Percentiles rank a stretch among this genome's conserved stretches.
These are phyloP conservation scores for Melieria omissa DNA, from an alignment of 2,888 invertebrate species.

Conservation along the genomic window DNA sequence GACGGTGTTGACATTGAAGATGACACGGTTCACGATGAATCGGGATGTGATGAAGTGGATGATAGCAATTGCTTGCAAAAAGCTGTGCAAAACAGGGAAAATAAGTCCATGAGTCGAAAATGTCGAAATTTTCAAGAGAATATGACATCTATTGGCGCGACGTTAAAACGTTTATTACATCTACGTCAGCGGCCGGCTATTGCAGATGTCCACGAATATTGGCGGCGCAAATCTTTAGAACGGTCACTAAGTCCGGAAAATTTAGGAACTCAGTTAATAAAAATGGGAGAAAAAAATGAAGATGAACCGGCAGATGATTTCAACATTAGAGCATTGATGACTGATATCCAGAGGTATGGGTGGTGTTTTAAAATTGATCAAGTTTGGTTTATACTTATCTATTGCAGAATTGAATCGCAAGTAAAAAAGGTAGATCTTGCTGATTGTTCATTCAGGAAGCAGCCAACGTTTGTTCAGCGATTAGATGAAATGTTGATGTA, in stretches of 20 bases:
- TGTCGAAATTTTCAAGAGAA: conserved; percentile 50
- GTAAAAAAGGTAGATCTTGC: conserved; percentile 7
- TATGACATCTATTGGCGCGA: conserved; percentile 33
- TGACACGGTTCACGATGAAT: not conserved
- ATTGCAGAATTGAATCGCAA: conserved; percentile 25
- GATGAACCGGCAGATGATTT: not conserved
- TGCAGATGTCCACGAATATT: conserved; percentile 49
- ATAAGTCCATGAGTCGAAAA: conserved; percentile 45
- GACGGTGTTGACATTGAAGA: not conserved
- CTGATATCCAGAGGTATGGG: not conserved
- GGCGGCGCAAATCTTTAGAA: conserved; percentile 38
- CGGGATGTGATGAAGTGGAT: not conserved
- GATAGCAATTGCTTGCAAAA: not conserved
- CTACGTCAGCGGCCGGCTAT: conserved; percentile 46
- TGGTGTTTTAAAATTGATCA: not conserved
- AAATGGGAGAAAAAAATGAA: not conserved
- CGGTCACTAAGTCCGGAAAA: conserved; percentile 4
- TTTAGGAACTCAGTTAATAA: not conserved
- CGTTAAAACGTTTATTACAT: conserved; percentile 46
- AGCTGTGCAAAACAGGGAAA: not conserved
- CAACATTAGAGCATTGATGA: not conserved
- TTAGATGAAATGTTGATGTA: conserved; percentile 10
- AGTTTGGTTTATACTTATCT: not conserved
- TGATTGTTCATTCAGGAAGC: conserved; percentile 6
- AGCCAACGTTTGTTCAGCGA: not conserved